Conservation (phyloP, 2,797 vertebrate species). For the Melanotaenia nigrans region DNA sequence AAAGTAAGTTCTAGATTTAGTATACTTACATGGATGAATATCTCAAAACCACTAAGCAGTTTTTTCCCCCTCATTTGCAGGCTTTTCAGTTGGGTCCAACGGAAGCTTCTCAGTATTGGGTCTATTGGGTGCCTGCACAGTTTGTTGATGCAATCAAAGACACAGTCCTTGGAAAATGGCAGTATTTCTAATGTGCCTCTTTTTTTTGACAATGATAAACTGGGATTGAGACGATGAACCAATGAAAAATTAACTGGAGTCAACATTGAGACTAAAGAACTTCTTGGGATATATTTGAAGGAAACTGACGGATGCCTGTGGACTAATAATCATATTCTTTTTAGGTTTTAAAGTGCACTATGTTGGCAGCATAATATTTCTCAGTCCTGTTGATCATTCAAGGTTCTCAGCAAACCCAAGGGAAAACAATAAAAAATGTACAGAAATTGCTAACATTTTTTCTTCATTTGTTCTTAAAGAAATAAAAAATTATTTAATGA, state of each 20-base stretch:
- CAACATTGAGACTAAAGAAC: constrained; percentile 73
- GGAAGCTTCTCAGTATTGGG: constrained; percentile 99
- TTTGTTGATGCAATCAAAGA: constrained; percentile 99
- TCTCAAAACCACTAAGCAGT: constrained; percentile 12
- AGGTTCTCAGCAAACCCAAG: constrained; percentile 82
- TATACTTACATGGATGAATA: background rate
- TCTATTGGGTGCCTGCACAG: constrained; percentile 99
- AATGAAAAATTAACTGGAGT: constrained; percentile 85
- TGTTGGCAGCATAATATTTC: constrained; percentile 81
- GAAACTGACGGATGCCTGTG: constrained; percentile 81
- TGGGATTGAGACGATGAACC: constrained; percentile 82
- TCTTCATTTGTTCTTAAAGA: constrained; percentile 87
- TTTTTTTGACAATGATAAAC: constrained; percentile 92
- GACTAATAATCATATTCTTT: constrained; percentile 79
- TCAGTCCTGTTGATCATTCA: constrained; percentile 80
- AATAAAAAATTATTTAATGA: constrained; percentile 90
- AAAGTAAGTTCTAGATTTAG: background rate
- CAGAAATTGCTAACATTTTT: constrained; percentile 88
- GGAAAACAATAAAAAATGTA: constrained; percentile 84
- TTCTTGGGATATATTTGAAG: constrained; percentile 74
- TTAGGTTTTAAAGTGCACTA: constrained; percentile 83
- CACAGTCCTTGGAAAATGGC: constrained; percentile 99
- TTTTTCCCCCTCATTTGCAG: constrained; percentile 73
- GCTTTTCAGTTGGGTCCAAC: constrained; percentile 99
- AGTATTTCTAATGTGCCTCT: constrained; percentile 99